Evolutionary conservation across 2,113 vertebrate genomes (phyloP), one percentile per base, ranked within the genome.

Genomic region (Cynopterus brachyotis): DNA sequence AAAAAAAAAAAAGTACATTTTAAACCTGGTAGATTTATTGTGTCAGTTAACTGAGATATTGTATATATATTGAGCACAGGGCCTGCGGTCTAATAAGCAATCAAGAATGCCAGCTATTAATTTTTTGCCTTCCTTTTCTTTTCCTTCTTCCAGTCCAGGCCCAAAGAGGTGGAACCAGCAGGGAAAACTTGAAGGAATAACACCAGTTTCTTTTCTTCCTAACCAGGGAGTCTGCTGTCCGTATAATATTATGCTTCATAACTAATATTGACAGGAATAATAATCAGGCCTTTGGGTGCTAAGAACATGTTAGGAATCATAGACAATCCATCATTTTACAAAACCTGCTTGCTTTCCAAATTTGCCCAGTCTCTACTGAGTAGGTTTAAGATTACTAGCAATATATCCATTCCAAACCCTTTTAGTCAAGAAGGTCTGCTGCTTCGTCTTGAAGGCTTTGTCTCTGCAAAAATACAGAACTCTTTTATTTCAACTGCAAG

Each of bases 401-500:
- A 73, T 79, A 62, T 37, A 95, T 86, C 79, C 73, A 42, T 57
- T 84, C 42, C 79, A 96, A 84, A 75, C 28, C 30, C 22, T 67
- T 85, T 91, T 53, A 69, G 97, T 86, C 91, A 60, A 95, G 76
- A 90, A 95, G 95, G 60, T 17, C 94, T 89, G 59, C 47, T 47
- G 47, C 93, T 75, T 62, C 80, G 69, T 97, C 96, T 96, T 94
- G 70, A 75, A 93, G 80, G 92, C 67, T 79, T 26, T 20, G 32
- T 69, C 64, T 97, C 79, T 62, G 57, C 6, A 0, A 72, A 62
- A 90, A 57, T 95, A 86, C 55, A 96, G 91, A 84, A n/a, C 93
- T 91, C 88, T 97, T 93, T 87, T 73, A 60, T 95, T 97, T 87
- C 87, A 97, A 55, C 93, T 93, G 79, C 80, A 92, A 84, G 72